Evolutionary conservation across 2,797 vertebrate genomes (phyloP), one percentile per base, ranked within the genome.

Genomic region (Enteromius argenteus): DNA sequence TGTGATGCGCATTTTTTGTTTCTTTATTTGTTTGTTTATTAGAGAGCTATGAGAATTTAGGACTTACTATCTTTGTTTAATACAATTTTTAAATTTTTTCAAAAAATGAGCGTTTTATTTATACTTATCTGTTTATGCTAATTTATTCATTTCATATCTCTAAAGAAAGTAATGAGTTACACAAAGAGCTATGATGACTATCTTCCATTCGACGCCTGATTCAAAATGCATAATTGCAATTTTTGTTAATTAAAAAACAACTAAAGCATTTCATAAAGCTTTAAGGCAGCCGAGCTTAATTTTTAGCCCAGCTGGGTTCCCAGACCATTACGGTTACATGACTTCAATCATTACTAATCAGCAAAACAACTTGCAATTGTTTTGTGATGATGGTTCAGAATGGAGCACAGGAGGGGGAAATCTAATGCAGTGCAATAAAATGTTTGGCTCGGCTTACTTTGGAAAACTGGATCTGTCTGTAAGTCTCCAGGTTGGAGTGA

Each of bases 181-280:
- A 23, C 19, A 77, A 77, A 42, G 8, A 60, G 17, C 35, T n/a
- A 8, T 62, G 53, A 39, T 42, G 56, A 60, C 15, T 77, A 60
- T 71, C 37, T 60, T 11, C 13, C 14, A 68, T 67, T 23, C 4
- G 1, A 2, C 39, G 64, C 42, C 51, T 81, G 51, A 60, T 72
- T 72, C 6, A n/a, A 30, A 58, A 72, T n/a, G 68, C 79, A 58
- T 17, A 44, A 60, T 72, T 58, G 51, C 0, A 0, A 5, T 81
- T 72, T 62, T 46, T 72, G 11, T 81, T 74, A 15, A 86, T 86
- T 86, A 67, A 30, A 79, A 74, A 80, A 84, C 32, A 68, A 35
- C 6, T 10, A 72, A 84, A 84, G 49, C 72, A 39, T 62, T 68
- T 49, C 27, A 23, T 5, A 58, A 51, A 73, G 35, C 27, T 62